Conservation (phyloP, 2,113 vertebrate genomes). For the Pelmatolapia mariae region DNA sequence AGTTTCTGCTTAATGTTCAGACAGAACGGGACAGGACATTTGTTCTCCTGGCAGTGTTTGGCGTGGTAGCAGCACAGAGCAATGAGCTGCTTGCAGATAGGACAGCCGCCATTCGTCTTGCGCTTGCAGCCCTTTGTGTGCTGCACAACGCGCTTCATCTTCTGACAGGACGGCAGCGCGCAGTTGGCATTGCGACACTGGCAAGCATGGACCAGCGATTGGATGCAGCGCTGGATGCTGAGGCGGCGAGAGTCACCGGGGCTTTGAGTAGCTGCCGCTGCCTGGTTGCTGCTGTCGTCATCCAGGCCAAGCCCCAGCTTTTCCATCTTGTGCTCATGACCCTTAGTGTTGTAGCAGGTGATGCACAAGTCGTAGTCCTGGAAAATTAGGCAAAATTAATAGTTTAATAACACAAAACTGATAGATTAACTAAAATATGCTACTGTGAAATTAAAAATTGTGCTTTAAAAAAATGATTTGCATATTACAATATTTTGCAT, state of each 20-base stretch:
- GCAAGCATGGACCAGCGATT: slow-evolving; percentile 94
- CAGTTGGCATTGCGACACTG: slow-evolving; percentile 98
- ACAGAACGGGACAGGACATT: slow-evolving; percentile 97
- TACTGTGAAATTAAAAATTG: background rate
- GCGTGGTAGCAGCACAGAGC: slow-evolving; percentile 98
- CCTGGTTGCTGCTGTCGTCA: slow-evolving; percentile 90
- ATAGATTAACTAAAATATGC: background rate
- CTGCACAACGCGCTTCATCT: slow-evolving; percentile 97
- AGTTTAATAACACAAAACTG: background rate
- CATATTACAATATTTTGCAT: background rate
- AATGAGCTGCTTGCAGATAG: slow-evolving; percentile 98
- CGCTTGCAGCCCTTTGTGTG: slow-evolving; percentile 96
- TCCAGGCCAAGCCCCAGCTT: slow-evolving; percentile 93
- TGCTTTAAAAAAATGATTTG: background rate
- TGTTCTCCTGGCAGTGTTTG: slow-evolving; percentile 99
- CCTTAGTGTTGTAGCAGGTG: slow-evolving; percentile 95
- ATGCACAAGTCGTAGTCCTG: slow-evolving; percentile 98
- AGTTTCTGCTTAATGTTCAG: slow-evolving; percentile 99
- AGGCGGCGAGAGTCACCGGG: slow-evolving; percentile 92
- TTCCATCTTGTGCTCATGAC: slow-evolving; percentile 98
- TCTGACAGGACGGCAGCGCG: slow-evolving; percentile 94
- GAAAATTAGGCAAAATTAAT: background rate
- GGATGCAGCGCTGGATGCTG: slow-evolving; percentile 97
- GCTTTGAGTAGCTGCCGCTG: slow-evolving; percentile 87
- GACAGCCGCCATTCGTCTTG: slow-evolving; percentile 95